Evolutionary conservation across 2,888 invertebrate genomes (phyloP), one percentile per base, ranked within the genome.

Genomic region (Rosalia funebris): DNA sequence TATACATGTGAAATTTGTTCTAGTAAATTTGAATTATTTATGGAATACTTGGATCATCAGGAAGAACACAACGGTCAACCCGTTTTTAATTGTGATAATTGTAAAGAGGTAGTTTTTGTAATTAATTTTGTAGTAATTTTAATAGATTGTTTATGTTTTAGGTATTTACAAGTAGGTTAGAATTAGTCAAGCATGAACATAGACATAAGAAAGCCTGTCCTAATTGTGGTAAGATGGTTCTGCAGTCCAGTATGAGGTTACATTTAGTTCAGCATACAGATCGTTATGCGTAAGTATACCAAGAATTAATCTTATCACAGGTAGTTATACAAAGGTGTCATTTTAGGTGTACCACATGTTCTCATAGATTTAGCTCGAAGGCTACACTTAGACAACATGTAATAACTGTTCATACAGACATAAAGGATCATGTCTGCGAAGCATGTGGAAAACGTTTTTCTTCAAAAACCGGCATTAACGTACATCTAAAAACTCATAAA

Each of bases 381-480:
- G 68, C 75, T n/a, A 66, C 71, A 7, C 56, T 77, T 15, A 57
- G 65, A 0, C 75, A 76, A 54, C 77, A 77, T 60, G 63, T 70
- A 5, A 73, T 73, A 19, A 73, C 75, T 9, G 71, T 76, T 3
- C 77, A 77, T 53, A 76, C 75, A 0, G 65, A 75, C 53, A 71
- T 72, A 32, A 76, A 74, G 62, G 69, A 76, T 50, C 73, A 75
- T 57, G 69, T 77, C 20, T 77, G 77, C 53, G 77, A 75, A 34
- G 66, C 69, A 1, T 77, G 77, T 50, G 76, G 77, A 1, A 77
- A 77, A 60, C 57, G 72, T 19, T 77, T 77, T 58, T 70, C 75
- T 0, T 71, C 74, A 1, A 70, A 70, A 62, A 72, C 75, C 1
- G 67, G 74, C 2, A 62, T 77, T 62, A 69, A 63, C 17, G 73